These are phyloP conservation scores for Acropternis orthonyx DNA, from an alignment of 2,797 vertebrate species.

Conservation along the genomic window DNA sequence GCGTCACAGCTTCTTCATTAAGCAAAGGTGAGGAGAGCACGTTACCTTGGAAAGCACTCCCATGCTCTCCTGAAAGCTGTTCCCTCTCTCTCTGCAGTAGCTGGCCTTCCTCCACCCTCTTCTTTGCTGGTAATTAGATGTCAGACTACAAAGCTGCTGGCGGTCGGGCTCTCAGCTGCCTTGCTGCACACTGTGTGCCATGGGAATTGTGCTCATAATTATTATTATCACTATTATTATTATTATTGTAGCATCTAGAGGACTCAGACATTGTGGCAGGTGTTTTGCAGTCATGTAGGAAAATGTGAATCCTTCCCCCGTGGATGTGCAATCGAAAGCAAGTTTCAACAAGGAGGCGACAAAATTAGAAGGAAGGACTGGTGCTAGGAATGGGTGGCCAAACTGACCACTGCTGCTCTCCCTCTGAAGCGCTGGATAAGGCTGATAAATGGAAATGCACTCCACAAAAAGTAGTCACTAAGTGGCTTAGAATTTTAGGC, in stretches of 20 bases:
- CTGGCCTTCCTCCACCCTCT: not conserved
- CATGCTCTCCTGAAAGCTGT: not conserved
- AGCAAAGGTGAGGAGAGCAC: not conserved
- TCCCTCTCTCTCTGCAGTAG: not conserved
- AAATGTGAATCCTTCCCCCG: not conserved
- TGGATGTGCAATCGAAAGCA: not conserved
- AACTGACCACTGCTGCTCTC: rapidly evolving
- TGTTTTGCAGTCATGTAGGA: not conserved
- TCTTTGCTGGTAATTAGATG: not conserved
- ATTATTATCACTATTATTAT: not conserved
- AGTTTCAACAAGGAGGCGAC: not conserved
- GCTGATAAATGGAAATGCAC: not conserved
- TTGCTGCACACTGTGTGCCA: rapidly evolving
- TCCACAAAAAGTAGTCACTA: not conserved
- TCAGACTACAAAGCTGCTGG: not conserved
- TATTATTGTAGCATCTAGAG: not conserved
- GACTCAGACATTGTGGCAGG: not conserved
- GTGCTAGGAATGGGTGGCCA: not conserved
- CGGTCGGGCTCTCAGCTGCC: not conserved
- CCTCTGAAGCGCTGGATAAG: not conserved
- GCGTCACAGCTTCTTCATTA: not conserved
- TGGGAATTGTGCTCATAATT: not conserved
- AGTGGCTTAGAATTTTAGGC: not conserved
- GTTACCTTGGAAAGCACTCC: not conserved
- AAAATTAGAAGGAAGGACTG: not conserved